Evolutionary conservation across 2,113 vertebrate species (phyloP).

Genomic region (Xiphophorus hellerii): DNA sequence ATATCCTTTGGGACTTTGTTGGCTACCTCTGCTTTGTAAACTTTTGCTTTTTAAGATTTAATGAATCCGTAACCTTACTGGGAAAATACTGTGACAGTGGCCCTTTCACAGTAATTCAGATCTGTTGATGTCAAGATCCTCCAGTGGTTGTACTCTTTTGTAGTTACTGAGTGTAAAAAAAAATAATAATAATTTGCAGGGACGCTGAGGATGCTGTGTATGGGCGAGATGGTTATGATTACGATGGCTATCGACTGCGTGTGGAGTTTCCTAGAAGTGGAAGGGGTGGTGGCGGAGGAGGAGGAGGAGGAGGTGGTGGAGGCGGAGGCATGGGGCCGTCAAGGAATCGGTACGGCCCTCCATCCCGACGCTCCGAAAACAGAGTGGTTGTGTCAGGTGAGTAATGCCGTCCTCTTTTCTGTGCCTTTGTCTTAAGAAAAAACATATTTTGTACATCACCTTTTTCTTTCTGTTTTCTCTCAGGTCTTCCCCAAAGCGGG

Average conservation of each 20-base stretch:
- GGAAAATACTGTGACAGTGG: too few relatives aligned
- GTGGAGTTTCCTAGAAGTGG: slow-evolving; percentile 87
- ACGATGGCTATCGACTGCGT: slow-evolving; percentile 86
- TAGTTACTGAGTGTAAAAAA: background rate
- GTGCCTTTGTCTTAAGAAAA: too few relatives aligned
- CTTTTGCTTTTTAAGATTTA: background rate
- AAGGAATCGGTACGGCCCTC: slow-evolving; percentile 83
- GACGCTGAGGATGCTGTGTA: slow-evolving; percentile 87
- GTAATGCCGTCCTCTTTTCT: background rate
- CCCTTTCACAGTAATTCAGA: background rate
- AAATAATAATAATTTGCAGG: slow-evolving; percentile 60
- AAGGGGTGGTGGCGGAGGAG: slow-evolving; percentile 75
- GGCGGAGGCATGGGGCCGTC: slow-evolving; percentile 71
- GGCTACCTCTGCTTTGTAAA: too few relatives aligned
- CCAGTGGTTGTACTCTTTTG: background rate
- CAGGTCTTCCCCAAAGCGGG: slow-evolving; percentile 86
- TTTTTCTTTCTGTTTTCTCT: background rate
- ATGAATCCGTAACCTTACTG: background rate
- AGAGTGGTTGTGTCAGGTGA: slow-evolving; percentile 92
- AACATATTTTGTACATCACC: too few relatives aligned
- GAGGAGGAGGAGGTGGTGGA: slow-evolving; percentile 63
- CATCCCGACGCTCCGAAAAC: slow-evolving; percentile 89
- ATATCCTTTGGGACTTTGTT: too few relatives aligned
- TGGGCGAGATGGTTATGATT: slow-evolving; percentile 85
- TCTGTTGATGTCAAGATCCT: background rate